Percentiles rank a stretch among this genome's conserved stretches.
Conservation (phyloP, 2,888 invertebrate species). For the Cantharis nigra region DNA sequence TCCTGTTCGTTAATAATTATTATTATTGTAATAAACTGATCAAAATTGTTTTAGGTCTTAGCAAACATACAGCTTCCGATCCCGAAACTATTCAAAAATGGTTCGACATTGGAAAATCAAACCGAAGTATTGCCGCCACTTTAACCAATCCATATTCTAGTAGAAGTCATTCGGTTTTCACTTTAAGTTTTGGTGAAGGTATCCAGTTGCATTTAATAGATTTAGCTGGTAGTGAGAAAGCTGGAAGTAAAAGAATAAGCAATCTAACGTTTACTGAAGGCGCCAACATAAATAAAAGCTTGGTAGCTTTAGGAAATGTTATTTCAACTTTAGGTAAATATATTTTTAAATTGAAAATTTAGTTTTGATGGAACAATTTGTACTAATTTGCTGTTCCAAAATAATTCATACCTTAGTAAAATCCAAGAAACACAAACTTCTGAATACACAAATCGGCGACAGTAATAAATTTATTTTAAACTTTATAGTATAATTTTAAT, state of each 20-base stretch:
- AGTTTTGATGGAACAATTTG: not conserved
- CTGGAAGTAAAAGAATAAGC: slow-evolving; percentile 56
- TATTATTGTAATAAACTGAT: not conserved
- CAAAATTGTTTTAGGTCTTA: slow-evolving; percentile 59
- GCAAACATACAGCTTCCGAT: slow-evolving; percentile 64
- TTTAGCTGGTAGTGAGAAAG: slow-evolving; percentile 72
- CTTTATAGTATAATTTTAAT: not conserved
- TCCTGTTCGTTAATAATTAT: no score
- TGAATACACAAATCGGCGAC: not conserved
- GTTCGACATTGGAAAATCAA: slow-evolving; percentile 64
- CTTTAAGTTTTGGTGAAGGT: slow-evolving; percentile 65
- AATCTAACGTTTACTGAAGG: slow-evolving; percentile 64
- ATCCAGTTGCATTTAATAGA: slow-evolving; percentile 68
- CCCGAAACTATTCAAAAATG: slow-evolving; percentile 62
- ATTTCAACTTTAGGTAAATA: slow-evolving; percentile 75
- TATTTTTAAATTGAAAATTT: not conserved
- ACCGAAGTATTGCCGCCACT: slow-evolving; percentile 73
- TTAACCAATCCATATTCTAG: slow-evolving; percentile 72
- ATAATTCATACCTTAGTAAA: no score
- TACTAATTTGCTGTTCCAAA: no score
- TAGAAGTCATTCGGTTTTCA: slow-evolving; percentile 74
- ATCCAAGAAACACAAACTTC: no score
- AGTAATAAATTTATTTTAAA: not conserved
- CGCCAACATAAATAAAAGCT: slow-evolving; percentile 77
- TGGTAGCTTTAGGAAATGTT: slow-evolving; percentile 81